A percentile compares a stretch with the other conserved stretches of the same genome.
phyloP scores from a whole-genome alignment of 2,888 invertebrate genomes.

The Atrina japonica region DNA sequence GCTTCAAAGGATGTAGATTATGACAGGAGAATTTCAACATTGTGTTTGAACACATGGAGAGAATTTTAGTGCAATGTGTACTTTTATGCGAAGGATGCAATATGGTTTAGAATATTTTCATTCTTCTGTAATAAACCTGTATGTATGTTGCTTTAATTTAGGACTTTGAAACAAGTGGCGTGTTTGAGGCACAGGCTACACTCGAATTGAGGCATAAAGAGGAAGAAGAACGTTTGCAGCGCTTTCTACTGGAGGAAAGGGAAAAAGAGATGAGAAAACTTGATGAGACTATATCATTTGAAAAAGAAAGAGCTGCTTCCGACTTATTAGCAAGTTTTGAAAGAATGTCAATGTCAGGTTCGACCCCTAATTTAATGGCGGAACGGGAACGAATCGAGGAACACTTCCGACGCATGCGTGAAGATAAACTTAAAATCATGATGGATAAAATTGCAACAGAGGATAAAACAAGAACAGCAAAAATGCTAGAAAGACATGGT shows the following conservation, averaged over 20 bases:
- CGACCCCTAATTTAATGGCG: slow-evolving; percentile 52
- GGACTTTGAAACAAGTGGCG: slow-evolving; percentile 84
- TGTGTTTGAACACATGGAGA: no score
- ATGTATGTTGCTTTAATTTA: no score
- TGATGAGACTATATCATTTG: slow-evolving; percentile 65
- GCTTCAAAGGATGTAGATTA: no score
- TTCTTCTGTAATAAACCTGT: no score
- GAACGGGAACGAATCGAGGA: slow-evolving; percentile 75
- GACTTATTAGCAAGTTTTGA: slow-evolving; percentile 69
- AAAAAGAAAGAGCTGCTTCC: slow-evolving; percentile 71
- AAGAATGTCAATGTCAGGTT: slow-evolving; percentile 51
- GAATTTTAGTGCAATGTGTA: no score
- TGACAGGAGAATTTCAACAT: no score
- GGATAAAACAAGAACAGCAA: slow-evolving; percentile 76
- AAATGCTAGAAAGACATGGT: slow-evolving; percentile 77
- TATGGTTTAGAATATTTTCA: no score
- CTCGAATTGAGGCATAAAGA: slow-evolving; percentile 97
- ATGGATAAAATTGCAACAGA: slow-evolving; percentile 75
- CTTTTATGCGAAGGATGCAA: no score
- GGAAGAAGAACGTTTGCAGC: slow-evolving; percentile 93
- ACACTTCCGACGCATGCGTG: slow-evolving; percentile 68
- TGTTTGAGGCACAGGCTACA: slow-evolving; percentile 90
- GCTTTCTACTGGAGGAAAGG: slow-evolving; percentile 73
- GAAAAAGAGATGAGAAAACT: slow-evolving; percentile 72
- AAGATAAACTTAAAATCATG: slow-evolving; percentile 67